Base-by-base conservation (phyloP, 2,888 invertebrate genomes). In the Rutpela maculata region DNA sequence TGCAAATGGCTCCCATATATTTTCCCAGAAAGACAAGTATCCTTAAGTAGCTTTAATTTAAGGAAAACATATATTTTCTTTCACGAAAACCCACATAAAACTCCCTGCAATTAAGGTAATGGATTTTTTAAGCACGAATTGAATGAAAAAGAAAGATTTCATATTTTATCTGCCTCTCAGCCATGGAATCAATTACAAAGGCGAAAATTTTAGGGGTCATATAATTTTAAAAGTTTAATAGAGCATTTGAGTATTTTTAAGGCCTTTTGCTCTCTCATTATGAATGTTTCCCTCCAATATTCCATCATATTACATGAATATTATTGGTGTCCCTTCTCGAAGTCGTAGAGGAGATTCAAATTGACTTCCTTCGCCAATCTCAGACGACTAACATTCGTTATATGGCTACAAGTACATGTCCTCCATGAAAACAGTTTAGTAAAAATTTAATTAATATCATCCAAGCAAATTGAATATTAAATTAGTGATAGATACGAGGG, bases 31-130 rank as follows among this genome's bases (percentile, higher is more conserved):
- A 73, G 56, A 31, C 19, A 62, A 59, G 59, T 66, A 65, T 63
- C 63, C 73, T 50, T 65, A 65, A 73, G 73, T 63, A 56, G 73
- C 56, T 73, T 56, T 73, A 73, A 73, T 73, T 73, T 66, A 72
- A 76, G 62, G 60, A 67, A 72, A 69, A 75, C 69, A 75, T 69
- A 63, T 71, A 76, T 76, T 71, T 70, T 65, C 65, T 31, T 71
- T 67, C 50, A 65, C 60, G 65, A 38, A 38, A n/a, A 35, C 26
- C 65, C 65, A 69, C 69, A 70, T 75, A 70, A 65, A 73, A 62
- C 38, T 65, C 35, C 11, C 38, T 19, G 65, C 73, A 73, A 65
- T 65, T 63, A 69, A 69, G 69, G 69, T 69, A 69, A 69, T 69
- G 69, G 69, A 69, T 69, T 57, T 69, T 69, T 69, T 57, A 50